These are phyloP conservation scores for Chaenocephalus aceratus DNA, from an alignment of 2,113 vertebrate genomes.

Conservation along the genomic window DNA sequence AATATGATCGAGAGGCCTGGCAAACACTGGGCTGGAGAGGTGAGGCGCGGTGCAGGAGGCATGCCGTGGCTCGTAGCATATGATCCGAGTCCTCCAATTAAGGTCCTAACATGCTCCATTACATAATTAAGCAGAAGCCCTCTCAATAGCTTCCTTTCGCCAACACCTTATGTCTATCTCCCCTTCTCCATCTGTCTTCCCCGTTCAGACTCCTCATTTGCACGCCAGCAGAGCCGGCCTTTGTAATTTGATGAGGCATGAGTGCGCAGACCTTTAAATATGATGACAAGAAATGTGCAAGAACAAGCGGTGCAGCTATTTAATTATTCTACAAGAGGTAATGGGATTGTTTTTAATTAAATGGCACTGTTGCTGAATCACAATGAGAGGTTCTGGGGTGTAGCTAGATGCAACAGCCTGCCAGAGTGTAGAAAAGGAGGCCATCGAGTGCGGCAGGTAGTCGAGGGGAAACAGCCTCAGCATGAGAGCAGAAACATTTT, in stretches of 20 bases:
- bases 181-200: slow-evolving; percentile 56
- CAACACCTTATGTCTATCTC: slow-evolving; percentile 62
- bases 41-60: slow-evolving; percentile 37
- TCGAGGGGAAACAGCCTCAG: background rate
- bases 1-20: slow-evolving; percentile 34
- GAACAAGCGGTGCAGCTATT: slow-evolving; percentile 35
- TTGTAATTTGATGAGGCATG: slow-evolving; percentile 24
- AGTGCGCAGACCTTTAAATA: slow-evolving; percentile 26
- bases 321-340: slow-evolving; percentile 39
- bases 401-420: slow-evolving; percentile 15
- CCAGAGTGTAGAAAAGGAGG: background rate
- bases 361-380: slow-evolving; percentile 36
- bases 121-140: slow-evolving; percentile 66
- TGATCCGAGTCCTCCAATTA: slow-evolving; percentile 66
- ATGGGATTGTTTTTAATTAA: slow-evolving; percentile 49
- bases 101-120: slow-evolving; percentile 68
- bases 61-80: slow-evolving; percentile 35
- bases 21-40: slow-evolving; percentile 16
- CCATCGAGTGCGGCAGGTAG: slow-evolving; percentile 9
- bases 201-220: slow-evolving; percentile 38
- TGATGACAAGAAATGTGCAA: slow-evolving; percentile 40
- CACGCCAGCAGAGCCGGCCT: slow-evolving; percentile 31
- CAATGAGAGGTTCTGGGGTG: slow-evolving; percentile 19
- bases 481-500: slow-evolving; percentile 31
- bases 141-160: slow-evolving; percentile 41